Conservation (phyloP, 2,797 vertebrate species). For the Oryzias dopingdopingensis region DNA sequence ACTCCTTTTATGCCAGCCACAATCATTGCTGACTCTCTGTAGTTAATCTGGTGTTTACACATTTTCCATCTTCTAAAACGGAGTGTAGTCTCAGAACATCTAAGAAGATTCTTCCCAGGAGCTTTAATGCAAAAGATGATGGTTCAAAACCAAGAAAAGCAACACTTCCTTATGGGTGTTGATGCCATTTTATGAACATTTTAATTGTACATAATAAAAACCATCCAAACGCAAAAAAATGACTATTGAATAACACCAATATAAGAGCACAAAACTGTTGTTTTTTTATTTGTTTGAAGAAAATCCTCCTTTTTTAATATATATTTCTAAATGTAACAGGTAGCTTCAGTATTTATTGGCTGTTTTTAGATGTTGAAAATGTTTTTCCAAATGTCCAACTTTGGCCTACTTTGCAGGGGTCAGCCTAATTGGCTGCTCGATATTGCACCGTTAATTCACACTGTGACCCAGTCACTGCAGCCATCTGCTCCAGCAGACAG, state of each 20-base stretch:
- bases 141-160: conserved; percentile 59
- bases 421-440: conserved; percentile 59
- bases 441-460: conserved; percentile 59
- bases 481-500: conserved; percentile 58
- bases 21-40: too few species aligned
- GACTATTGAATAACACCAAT: conserved; percentile 19
- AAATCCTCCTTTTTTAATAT: conserved; percentile 18
- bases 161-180: conserved; percentile 38
- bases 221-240: conserved; percentile 27
- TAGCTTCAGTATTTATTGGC: conserved; percentile 24
- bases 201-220: conserved; percentile 57
- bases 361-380: conserved; percentile 21
- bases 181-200: conserved; percentile 44
- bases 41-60: conserved; percentile 13
- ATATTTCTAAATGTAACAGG: conserved; percentile 10
- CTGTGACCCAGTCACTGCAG: conserved; percentile 50
- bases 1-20: too few species aligned
- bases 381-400: conserved; percentile 34
- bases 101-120: conserved; percentile 32
- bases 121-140: conserved; percentile 31
- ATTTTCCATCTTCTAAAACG: conserved; percentile 31
- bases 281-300: conserved; percentile 5
- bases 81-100: conserved; percentile 31
- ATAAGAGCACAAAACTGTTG: conserved; percentile 13
- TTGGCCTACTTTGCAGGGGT: conserved; percentile 42